Base-by-base conservation (phyloP, 2,888 invertebrate genomes). In the Nasonovia ribisnigri region DNA sequence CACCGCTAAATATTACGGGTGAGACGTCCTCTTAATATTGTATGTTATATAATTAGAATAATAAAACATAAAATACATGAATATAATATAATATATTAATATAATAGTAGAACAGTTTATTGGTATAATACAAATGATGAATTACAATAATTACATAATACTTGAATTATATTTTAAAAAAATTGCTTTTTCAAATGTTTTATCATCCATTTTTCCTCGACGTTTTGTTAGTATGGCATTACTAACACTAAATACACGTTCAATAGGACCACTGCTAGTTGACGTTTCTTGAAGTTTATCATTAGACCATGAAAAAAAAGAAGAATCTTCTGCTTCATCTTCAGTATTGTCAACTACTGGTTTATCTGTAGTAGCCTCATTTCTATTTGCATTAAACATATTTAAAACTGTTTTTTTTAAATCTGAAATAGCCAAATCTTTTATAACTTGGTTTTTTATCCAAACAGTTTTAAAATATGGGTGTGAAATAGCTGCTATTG, bases 81-180 rank as follows among this genome's bases (percentile, higher is more conserved):
- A n/a, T n/a, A n/a, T n/a, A n/a, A n/a, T n/a, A n/a, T n/a, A n/a
- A n/a, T n/a, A n/a, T n/a, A n/a, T n/a, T n/a, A n/a, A n/a, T n/a
- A n/a, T n/a, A n/a, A n/a, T n/a, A n/a, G n/a, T n/a, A n/a, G n/a
- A n/a, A n/a, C n/a, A n/a, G n/a, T n/a, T n/a, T n/a, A n/a, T n/a
- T n/a, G n/a, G n/a, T n/a, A n/a, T n/a, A n/a, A n/a, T n/a, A n/a
- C n/a, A n/a, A n/a, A 54, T 24, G 54, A 54, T 54, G 54, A 54
- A 54, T 24, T 54, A 54, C 54, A 54, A 54, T 54, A 84, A 84
- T 84, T 84, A 84, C 1, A 84, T 84, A 86, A 86, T 86, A 86
- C 29, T 86, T 86, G 86, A 86, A 86, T 86, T 86, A 46, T 46
- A 86, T 86, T 88, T 88, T 20, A n/a, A 88, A 48, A 88, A 88